Percentiles rank a stretch among this genome's conserved stretches.
Conservation (phyloP, 2,797 vertebrate genomes). For the Anisognathus igniventris region DNA sequence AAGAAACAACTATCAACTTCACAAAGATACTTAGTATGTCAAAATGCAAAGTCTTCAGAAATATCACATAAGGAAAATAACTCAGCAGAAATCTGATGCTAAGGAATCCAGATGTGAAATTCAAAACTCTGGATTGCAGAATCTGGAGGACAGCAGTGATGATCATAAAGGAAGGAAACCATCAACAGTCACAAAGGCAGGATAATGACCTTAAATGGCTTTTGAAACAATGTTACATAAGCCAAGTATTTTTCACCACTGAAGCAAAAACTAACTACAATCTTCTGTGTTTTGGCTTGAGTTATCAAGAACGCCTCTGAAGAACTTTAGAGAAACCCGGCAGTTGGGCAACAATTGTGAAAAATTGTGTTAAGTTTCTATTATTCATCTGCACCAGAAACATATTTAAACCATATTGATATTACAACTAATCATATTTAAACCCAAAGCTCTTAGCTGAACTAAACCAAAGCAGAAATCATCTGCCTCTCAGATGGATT, state of each 20-base stretch:
- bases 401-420: background rate
- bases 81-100: background rate
- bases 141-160: background rate
- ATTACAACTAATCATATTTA: background rate
- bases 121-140: background rate
- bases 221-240: background rate
- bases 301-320: background rate
- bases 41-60: background rate
- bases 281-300: background rate
- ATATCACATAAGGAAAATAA: background rate
- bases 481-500: background rate
- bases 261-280: background rate
- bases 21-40: background rate
- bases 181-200: background rate
- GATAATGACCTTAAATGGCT: background rate
- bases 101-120: background rate
- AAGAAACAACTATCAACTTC: background rate
- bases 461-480: background rate
- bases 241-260: background rate
- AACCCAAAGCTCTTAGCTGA: background rate
- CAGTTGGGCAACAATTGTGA: background rate
- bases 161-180: background rate
- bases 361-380: background rate
- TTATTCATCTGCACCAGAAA: background rate
- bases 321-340: background rate